Conservation (phyloP, 2,113 vertebrate species). For the Pelusios castaneus region DNA sequence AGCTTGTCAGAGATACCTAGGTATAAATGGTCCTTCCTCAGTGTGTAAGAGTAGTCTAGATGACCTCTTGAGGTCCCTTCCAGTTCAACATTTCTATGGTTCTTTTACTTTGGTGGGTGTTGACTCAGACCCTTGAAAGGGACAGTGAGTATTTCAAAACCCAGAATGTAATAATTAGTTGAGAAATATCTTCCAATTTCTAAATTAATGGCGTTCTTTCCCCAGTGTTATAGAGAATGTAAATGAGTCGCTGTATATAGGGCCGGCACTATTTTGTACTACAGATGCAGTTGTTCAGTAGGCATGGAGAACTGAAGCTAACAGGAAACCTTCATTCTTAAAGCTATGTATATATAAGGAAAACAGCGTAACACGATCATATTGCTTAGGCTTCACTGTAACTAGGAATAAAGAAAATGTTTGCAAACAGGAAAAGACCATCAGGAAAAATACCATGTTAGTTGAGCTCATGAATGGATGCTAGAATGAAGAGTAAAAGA, state of each 20-base stretch:
- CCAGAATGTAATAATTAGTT: background rate
- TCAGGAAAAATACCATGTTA: background rate
- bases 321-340: background rate
- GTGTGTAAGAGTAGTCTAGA: background rate
- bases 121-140: background rate
- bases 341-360: background rate
- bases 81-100: background rate
- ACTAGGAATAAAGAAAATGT: background rate
- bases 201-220: background rate
- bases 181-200: background rate
- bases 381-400: background rate
- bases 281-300: background rate
- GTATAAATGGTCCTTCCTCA: background rate
- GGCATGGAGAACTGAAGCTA: background rate
- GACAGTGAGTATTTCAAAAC: background rate
- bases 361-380: accelerated
- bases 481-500: background rate
- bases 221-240: background rate
- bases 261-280: background rate
- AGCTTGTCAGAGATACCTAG: background rate
- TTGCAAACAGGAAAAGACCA: background rate
- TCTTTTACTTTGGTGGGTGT: background rate
- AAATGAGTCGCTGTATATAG: background rate
- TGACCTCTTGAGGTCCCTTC: background rate
- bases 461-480: background rate